These are phyloP conservation scores for Pemphigus obesinymphae DNA, from an alignment of 1,140 invertebrate species.

Conservation along the genomic window DNA sequence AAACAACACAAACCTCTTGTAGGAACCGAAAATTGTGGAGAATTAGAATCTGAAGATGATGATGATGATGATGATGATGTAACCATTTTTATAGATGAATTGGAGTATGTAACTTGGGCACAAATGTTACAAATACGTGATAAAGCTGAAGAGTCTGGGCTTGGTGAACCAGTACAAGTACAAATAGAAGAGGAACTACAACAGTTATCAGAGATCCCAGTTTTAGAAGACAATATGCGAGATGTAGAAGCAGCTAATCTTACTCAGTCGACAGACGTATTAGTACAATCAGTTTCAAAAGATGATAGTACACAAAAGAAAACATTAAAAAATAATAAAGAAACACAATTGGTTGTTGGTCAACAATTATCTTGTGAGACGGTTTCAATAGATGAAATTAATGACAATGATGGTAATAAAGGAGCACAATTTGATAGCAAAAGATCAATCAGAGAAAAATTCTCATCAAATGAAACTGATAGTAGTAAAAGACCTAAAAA, in stretches of 20 bases:
- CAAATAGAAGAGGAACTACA: slow-evolving; percentile 13
- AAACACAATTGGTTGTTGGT: no score
- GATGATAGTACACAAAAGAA: no score
- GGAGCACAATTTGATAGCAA: no score
- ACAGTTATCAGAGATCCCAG: slow-evolving; percentile 7
- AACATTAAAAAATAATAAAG: no score
- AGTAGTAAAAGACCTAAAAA: no score
- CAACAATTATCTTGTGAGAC: no score
- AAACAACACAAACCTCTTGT: slow-evolving; percentile 12
- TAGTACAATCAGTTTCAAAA: not conserved
- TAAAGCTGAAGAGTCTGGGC: not conserved
- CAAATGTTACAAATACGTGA: slow-evolving; percentile 30
- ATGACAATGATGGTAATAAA: no score
- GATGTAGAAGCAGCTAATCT: slow-evolving; percentile 13
- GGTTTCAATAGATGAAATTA: no score
- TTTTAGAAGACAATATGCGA: not conserved
- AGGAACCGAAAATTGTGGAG: not conserved
- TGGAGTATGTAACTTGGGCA: slow-evolving; percentile 30
- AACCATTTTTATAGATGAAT: not conserved
- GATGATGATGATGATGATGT: slow-evolving; percentile 10
- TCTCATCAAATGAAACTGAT: slow-evolving; percentile 1
- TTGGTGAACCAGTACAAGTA: slow-evolving; percentile 4
- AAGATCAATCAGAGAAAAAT: not conserved
- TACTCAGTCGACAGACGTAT: slow-evolving; percentile 3
- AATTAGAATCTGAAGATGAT: slow-evolving; percentile 28